Percentiles rank a stretch among this genome's conserved stretches.
These are phyloP conservation scores for Menidia beryllina DNA, from an alignment of 2,113 vertebrate species.

Conservation along the genomic window DNA sequence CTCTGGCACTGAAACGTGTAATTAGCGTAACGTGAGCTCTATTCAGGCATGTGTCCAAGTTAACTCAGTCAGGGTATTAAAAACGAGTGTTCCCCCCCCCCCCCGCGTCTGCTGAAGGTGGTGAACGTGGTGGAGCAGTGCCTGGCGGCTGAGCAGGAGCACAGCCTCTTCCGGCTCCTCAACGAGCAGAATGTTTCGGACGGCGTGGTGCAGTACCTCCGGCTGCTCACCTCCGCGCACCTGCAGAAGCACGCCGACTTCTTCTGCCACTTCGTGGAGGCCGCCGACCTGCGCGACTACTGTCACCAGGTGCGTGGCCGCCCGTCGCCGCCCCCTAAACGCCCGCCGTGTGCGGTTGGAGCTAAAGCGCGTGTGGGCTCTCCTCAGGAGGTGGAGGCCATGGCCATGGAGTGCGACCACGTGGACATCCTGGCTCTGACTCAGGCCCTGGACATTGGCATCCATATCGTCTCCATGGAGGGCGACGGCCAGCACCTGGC, in stretches of 20 bases:
- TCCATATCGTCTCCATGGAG: constrained; percentile 82
- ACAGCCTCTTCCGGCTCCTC: constrained; percentile 80
- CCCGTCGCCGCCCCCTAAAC: constrained; percentile 48
- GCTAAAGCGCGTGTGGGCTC: too few relatives aligned
- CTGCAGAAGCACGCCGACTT: constrained; percentile 83
- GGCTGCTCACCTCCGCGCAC: constrained; percentile 87
- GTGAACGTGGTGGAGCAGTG: constrained; percentile 81
- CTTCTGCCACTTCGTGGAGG: constrained; percentile 87
- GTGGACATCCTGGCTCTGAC: constrained; percentile 86
- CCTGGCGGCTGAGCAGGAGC: constrained; percentile 73
- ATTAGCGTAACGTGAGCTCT: background rate
- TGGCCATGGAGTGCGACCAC: constrained; percentile 84
- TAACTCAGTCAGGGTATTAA: too few relatives aligned
- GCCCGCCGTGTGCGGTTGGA: too few relatives aligned
- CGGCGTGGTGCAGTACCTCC: constrained; percentile 83
- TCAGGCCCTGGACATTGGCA: constrained; percentile 80
- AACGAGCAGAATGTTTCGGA: constrained; percentile 83
- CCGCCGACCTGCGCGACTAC: constrained; percentile 83
- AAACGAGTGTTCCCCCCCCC: too few relatives aligned
- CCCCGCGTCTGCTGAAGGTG: too few relatives aligned
- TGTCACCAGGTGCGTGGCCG: constrained; percentile 81
- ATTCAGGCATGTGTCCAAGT: background rate
- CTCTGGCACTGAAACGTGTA: background rate
- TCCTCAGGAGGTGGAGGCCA: constrained; percentile 84
- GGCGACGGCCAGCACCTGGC: constrained; percentile 70